Evolutionary conservation across 2,888 invertebrate genomes (phyloP), one percentile per base, ranked within the genome.

Genomic region (Scaeva pyrastri): DNA sequence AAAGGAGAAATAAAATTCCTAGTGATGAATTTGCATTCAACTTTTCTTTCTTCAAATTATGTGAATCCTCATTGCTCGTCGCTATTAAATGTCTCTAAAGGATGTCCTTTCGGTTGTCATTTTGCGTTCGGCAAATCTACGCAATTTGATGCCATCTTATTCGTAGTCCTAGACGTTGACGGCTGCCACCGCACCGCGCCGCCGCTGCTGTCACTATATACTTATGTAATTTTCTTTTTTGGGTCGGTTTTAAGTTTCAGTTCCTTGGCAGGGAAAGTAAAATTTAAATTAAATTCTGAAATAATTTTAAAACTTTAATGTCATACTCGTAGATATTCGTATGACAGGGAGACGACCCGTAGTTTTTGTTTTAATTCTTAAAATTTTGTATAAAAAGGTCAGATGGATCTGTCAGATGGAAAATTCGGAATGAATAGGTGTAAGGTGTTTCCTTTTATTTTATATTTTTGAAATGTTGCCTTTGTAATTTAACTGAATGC

Each of bases 41-140:
- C 50, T 75, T 81, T 84, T 66, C 71, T 75, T 58, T 45, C 43
- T 66, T 52, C n/a, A 66, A 84, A 79, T 84, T 75, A 75, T 79
- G 79, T 55, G 79, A 75, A 79, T 75, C 79, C 66, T 39, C 16
- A 64, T 41, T 48, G 58, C 58, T 71, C 70, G 64, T 71, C 70
- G 64, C 71, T 79, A 71, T 84, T 79, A 72, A 64, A 71, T 79
- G 73, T 62, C 70, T 62, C 60, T 41, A 60, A 77, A 77, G 73
- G 78, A 83, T 78, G 79, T 75, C 79, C 75, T 79, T 71, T 50
- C n/a, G n/a, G 64, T 70, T 64, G 78, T 45, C 48, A 62, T 70
- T 68, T 52, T 68, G 78, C 70, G 43, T 78, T 78, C 48, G 41
- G 62, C 62, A 43, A 78, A 45, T 74, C 60, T 12, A 58, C 71